Evolutionary conservation across 2,797 vertebrate genomes (phyloP), one percentile per base, ranked within the genome.

Genomic region (Micrastur ruficollis): DNA sequence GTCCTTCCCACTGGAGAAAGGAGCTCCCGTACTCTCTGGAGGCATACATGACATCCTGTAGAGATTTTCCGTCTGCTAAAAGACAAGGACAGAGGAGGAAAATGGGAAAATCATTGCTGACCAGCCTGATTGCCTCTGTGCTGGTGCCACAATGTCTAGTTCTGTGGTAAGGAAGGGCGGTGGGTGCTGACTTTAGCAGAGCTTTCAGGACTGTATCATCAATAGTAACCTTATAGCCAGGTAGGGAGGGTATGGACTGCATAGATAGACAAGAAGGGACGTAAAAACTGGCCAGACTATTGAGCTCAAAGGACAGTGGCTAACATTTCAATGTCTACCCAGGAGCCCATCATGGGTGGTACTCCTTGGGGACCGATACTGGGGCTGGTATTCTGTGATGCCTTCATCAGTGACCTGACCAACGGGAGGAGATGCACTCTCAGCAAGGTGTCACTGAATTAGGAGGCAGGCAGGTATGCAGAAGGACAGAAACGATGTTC

Each of bases 331-430:
- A 8, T 50, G 31, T 36, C 55, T 44, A 52, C 8, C 4, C 61
- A 36, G 65, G 59, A 72, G 17, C 17, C 21, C 9, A 26, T 4
- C 2, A 0, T 5, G 2, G 17, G 19, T 47, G 14, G 9, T 50
- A 26, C 8, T 71, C n/a, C 23, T 7, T 2, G 5, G 47, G 26
- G 7, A 47, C 40, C 0, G 0, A 8, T 67, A 10, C 21, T 36
- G 40, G 38, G 34, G 16, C 52, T 63, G 22, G 6, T 40, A 20
- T 52, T 73, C 19, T 3, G 0, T 12, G 6, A 26, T 8, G 6
- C 40, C 65, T 63, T 50, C 18, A 4, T 38, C 73, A 49, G 44
- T 40, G 56, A 59, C 44, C 44, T 81, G 55, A 15, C 19, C 2
- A 2, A 55, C 34, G 44, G 22, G 25, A 86, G 4, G 20, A 5